Base-by-base conservation (phyloP, 2,888 invertebrate genomes). In the Parelbella ahira region DNA sequence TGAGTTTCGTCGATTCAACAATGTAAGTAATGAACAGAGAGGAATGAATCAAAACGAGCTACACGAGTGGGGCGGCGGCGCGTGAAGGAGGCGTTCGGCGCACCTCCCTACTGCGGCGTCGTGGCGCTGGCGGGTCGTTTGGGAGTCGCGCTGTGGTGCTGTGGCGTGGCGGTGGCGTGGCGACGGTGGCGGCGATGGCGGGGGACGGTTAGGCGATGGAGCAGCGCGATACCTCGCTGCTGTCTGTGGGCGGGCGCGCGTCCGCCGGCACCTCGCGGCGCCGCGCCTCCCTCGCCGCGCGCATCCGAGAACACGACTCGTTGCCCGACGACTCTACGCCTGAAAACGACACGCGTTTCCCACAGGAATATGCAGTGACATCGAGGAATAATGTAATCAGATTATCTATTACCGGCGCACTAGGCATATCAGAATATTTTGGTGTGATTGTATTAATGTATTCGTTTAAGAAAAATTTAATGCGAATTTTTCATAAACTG, bases 161-260 rank as follows among this genome's bases (percentile, higher is more conserved):
- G 8, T 18, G 25, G 15, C 18, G 36, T 25, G 37, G 37, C 37
- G 20, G 19, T 28, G 28, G 20, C 25, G 36, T 27, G 25, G 36
- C 15, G 19, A 11, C 18, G 18, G 27, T 4, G 37, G 37, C 44
- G 46, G 32, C 3, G 23, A n/a, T 9, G 2, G 1, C 11, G 8
- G 18, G n/a, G n/a, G n/a, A n/a, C n/a, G 8, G 11, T 69, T 76
- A 84, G 60, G 64, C 74, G 70, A 83, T 54, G 51, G 49, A 38
- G 78, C 82, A 82, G 69, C 77, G 76, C 58, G 68, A 68, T 86
- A 86, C 86, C 86, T 86, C 86, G 78, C 84, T 84, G 79, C 83
- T 86, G 70, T 81, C 83, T 38, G 82, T 81, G 37, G 84, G 78
- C 8, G 73, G 76, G 1, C 77, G 71, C 46, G 72, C 70, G 47